Conservation (phyloP, 2,113 vertebrate genomes). For the Sarotherodon lohbergeri region DNA sequence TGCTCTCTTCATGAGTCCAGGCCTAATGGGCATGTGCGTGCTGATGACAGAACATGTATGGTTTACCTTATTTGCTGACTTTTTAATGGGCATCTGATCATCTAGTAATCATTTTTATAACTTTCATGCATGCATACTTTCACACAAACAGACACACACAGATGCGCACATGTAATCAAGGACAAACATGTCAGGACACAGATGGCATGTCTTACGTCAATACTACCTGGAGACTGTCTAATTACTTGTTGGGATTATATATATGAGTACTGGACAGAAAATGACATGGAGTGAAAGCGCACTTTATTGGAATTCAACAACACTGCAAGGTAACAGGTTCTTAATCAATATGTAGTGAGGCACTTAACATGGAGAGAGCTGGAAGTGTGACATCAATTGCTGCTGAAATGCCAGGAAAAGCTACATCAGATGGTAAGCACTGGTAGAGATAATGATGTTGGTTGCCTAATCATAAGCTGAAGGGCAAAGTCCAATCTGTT, state of each 20-base stretch:
- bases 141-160: background rate
- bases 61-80: background rate
- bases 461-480: background rate
- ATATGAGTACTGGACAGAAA: background rate
- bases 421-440: background rate
- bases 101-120: background rate
- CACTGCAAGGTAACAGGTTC: background rate
- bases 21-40: background rate
- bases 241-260: background rate
- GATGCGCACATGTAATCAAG: background rate
- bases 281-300: background rate
- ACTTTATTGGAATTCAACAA: background rate
- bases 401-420: background rate
- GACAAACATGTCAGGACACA: background rate
- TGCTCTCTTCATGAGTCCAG: background rate
- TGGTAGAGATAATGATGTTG: background rate
- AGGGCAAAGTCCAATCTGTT: background rate
- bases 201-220: background rate
- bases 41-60: background rate
- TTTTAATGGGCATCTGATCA: background rate
- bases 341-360: constrained; percentile 12
- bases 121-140: background rate
- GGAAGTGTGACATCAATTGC: background rate
- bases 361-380: background rate
- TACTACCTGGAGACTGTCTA: background rate